phyloP scores from a whole-genome alignment of 2,797 vertebrate genomes.

The Eutrigla gurnardus region DNA sequence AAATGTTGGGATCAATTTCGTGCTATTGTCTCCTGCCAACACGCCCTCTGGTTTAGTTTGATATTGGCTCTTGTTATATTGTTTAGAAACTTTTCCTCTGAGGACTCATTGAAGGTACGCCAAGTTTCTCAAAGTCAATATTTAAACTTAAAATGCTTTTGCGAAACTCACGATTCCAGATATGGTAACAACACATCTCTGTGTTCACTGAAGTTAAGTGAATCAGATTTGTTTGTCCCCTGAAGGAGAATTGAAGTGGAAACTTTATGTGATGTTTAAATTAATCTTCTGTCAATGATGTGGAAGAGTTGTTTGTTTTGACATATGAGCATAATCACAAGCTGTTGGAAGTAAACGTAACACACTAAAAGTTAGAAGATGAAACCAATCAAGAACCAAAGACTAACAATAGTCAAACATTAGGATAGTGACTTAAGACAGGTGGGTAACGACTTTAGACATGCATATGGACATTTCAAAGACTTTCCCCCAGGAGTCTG shows the following conservation, averaged over 20 bases:
- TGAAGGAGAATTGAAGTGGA: neutral
- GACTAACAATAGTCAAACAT: neutral
- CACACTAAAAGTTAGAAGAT: neutral
- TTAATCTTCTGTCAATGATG: neutral
- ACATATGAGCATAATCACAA: neutral
- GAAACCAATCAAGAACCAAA: neutral
- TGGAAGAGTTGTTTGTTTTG: neutral
- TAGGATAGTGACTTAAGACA: conserved; percentile 10
- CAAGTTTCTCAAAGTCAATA: conserved; percentile 13
- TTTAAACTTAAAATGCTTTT: conserved; percentile 14
- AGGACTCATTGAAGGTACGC: neutral
- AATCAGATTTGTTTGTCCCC: neutral
- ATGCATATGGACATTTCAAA: no score
- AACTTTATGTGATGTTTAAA: neutral
- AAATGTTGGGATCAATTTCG: conserved; percentile 45
- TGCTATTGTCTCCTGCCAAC: conserved; percentile 28
- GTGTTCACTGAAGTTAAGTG: conserved; percentile 9
- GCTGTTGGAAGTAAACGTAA: neutral
- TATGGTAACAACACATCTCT: neutral
- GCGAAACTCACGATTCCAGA: neutral
- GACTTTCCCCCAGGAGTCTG: no score
- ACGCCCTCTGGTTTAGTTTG: conserved; percentile 2
- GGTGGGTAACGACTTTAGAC: neutral
- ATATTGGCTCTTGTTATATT: conserved; percentile 18
- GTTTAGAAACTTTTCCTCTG: neutral